A percentile compares a stretch with the other conserved stretches of the same genome.
These are phyloP conservation scores for Canis aureus DNA, from an alignment of 2,113 vertebrate species.

Conservation along the genomic window DNA sequence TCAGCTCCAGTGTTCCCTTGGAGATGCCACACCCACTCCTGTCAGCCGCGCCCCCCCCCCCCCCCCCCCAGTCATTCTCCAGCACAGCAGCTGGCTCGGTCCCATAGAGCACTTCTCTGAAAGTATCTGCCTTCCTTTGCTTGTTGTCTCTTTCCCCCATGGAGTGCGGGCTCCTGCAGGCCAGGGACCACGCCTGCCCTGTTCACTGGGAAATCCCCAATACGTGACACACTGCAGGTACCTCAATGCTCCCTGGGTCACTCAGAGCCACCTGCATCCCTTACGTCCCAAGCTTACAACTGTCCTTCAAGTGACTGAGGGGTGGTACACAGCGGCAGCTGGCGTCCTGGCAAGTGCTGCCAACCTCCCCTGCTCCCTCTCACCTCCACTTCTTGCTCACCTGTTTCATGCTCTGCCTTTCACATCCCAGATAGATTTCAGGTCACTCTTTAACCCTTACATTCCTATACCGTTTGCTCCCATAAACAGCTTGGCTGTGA, in stretches of 20 bases:
- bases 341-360: not conserved
- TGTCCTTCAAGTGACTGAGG: not conserved
- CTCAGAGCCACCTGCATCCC: not conserved
- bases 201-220: not conserved
- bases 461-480: not conserved
- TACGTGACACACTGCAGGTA: not conserved
- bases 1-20: not conserved
- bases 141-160: not conserved
- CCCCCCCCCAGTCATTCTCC: fast-evolving
- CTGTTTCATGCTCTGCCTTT: not conserved
- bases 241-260: not conserved
- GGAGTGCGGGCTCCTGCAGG: not conserved
- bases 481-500: not conserved
- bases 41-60: not conserved
- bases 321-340: not conserved
- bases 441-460: not conserved
- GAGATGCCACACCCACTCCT: not conserved
- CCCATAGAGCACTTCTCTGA: not conserved
- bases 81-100: not conserved
- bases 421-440: not conserved
- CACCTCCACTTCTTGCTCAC: not conserved
- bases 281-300: not conserved
- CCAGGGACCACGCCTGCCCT: not conserved
- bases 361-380: not conserved
- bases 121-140: not conserved